Conservation (phyloP, 1,140 invertebrate genomes). For the Drosophila burlai region DNA sequence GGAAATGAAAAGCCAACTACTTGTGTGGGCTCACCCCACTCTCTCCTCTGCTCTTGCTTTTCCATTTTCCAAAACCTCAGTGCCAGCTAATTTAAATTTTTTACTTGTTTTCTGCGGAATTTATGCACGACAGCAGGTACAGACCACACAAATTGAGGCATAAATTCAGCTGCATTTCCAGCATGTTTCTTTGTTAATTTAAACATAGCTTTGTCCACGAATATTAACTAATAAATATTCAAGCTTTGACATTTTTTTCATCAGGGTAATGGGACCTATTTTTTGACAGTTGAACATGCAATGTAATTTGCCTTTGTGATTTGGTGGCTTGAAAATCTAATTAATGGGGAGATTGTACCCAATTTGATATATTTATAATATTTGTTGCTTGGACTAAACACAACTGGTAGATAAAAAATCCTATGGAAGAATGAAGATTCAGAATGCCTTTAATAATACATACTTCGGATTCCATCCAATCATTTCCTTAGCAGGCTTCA, state of each 20-base stretch:
- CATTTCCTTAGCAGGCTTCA: background rate
- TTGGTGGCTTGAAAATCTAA: background rate
- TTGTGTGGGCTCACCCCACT: constrained; percentile 6
- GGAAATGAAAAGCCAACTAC: constrained; percentile 71
- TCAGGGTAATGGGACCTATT: background rate
- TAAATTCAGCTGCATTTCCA: constrained; percentile 51
- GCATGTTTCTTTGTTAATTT: constrained; percentile 53
- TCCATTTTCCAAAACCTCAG: constrained; percentile 17
- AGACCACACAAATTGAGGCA: constrained; percentile 66
- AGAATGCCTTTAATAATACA: background rate
- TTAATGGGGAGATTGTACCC: background rate
- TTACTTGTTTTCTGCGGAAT: constrained; percentile 50
- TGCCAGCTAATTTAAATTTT: constrained; percentile 57
- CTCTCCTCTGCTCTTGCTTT: constrained; percentile 10
- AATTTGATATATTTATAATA: background rate
- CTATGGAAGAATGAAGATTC: background rate
- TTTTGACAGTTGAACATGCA: constrained; percentile 14
- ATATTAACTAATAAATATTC: constrained; percentile 45
- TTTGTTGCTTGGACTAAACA: background rate
- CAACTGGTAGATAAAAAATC: background rate
- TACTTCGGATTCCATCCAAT: background rate
- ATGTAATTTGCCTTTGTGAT: background rate
- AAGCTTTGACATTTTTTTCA: background rate
- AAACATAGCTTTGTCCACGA: constrained; percentile 49
- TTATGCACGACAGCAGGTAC: constrained; percentile 51